Evolutionary conservation across 2,113 vertebrate genomes (phyloP).

Genomic region (Pelusios castaneus): DNA sequence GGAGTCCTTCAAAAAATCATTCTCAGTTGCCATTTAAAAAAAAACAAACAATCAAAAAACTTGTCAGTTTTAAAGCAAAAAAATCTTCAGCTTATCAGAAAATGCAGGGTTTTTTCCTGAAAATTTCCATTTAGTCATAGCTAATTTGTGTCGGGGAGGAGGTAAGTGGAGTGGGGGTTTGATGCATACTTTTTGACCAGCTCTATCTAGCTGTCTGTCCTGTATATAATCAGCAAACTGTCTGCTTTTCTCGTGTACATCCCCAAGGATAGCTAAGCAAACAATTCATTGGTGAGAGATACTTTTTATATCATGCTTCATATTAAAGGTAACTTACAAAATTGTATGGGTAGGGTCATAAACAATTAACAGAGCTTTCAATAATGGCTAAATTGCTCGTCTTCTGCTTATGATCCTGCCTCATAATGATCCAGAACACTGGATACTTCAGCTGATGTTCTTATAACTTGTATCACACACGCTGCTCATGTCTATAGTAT

Average conservation of each 20-base stretch:
- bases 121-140: rapidly evolving
- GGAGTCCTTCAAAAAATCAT: background rate
- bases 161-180: background rate
- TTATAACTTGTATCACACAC: rapidly evolving
- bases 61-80: background rate
- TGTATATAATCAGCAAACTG: background rate
- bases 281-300: background rate
- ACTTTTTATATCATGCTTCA: background rate
- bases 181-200: background rate
- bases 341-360: background rate
- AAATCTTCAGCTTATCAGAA: background rate
- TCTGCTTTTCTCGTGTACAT: background rate
- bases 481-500: background rate
- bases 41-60: no score
- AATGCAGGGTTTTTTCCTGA: rapidly evolving
- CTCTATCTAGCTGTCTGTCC: background rate
- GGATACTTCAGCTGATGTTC: rapidly evolving
- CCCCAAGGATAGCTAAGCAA: background rate
- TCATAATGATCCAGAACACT: rapidly evolving
- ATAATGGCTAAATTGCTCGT: background rate
- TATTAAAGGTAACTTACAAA: background rate
- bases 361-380: background rate
- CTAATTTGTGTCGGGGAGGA: background rate
- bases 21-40: background rate
- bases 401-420: background rate